A percentile compares a stretch with the other conserved stretches of the same genome.
Evolutionary conservation across 2,113 vertebrate species (phyloP).

Genomic region (Salvelinus namaycush): DNA sequence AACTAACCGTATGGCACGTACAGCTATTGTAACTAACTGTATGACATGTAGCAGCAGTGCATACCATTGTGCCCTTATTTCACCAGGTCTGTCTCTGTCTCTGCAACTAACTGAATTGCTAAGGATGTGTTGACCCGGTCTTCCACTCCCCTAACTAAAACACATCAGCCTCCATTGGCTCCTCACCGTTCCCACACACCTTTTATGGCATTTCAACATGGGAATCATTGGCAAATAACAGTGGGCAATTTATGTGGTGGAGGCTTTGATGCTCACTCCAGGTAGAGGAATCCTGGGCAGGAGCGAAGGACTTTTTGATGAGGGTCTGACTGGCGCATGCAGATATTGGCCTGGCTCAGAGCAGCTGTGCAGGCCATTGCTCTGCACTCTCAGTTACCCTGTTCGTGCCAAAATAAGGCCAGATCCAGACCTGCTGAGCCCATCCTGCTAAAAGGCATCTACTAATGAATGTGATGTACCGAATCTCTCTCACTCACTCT

Average conservation of each 20-base stretch:
- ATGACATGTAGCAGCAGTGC: not conserved
- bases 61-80: slow-evolving; percentile 6
- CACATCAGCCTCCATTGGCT: not conserved
- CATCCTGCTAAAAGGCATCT: slow-evolving; percentile 19
- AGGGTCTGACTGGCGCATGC: not conserved
- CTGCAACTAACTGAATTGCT: too few relatives aligned
- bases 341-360: slow-evolving; percentile 2
- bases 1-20: fast-evolving
- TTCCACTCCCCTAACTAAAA: not conserved
- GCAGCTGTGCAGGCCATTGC: slow-evolving; percentile 18
- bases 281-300: slow-evolving; percentile 19
- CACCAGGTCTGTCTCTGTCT: not conserved
- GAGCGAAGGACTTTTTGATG: slow-evolving; percentile 8
- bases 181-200: not conserved
- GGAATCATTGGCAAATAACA: slow-evolving; percentile 27
- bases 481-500: not conserved
- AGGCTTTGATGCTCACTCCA: slow-evolving; percentile 35
- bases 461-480: slow-evolving; percentile 8
- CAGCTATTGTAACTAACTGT: not conserved
- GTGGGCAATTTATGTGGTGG: slow-evolving; percentile 11
- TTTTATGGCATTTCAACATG: slow-evolving; percentile 13
- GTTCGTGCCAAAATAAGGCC: slow-evolving; percentile 22
- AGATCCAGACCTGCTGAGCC: slow-evolving; percentile 6
- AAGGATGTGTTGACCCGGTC: not conserved
- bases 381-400: slow-evolving; percentile 17